Conservation (phyloP, 2,888 invertebrate genomes). For the Trachelus stipa region DNA sequence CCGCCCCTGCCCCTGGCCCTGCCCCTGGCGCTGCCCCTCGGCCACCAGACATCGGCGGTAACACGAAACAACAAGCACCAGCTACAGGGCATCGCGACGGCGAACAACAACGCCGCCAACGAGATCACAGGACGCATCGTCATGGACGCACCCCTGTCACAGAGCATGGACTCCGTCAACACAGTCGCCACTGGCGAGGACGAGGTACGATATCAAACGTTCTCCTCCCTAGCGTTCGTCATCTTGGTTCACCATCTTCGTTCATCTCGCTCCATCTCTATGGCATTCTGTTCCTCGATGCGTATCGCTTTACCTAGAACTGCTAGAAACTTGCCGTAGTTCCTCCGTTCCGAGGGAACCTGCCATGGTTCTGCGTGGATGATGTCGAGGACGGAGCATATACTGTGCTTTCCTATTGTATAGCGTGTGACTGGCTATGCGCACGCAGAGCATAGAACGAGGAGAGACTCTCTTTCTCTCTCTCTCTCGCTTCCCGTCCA, state of each 20-base stretch:
- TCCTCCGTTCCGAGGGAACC: background rate
- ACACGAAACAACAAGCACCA: slow-evolving; percentile 38
- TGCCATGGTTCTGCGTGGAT: background rate
- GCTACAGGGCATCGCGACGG: slow-evolving; percentile 50
- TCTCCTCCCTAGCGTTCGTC: slow-evolving; percentile 31
- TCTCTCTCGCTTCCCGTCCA: slow-evolving; percentile 6
- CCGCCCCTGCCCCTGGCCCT: slow-evolving; percentile 55
- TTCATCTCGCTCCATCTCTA: slow-evolving; percentile 15
- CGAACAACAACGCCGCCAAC: slow-evolving; percentile 59
- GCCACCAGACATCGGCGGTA: slow-evolving; percentile 21
- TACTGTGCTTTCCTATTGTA: background rate
- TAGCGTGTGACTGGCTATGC: background rate
- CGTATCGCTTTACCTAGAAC: background rate
- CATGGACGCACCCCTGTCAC: slow-evolving; percentile 86
- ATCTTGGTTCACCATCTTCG: slow-evolving; percentile 23
- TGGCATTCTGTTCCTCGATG: background rate
- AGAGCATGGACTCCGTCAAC: slow-evolving; percentile 98
- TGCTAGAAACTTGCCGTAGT: background rate
- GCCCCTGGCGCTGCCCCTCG: slow-evolving; percentile 54
- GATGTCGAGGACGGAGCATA: background rate
- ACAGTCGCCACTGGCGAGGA: slow-evolving; percentile 92
- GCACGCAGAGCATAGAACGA: background rate
- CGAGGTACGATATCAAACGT: slow-evolving; percentile 81
- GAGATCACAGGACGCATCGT: slow-evolving; percentile 64
- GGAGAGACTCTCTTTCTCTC: slow-evolving; percentile 16